phyloP scores from a whole-genome alignment of 2,888 invertebrate species.

The Aleiodes alternator region DNA sequence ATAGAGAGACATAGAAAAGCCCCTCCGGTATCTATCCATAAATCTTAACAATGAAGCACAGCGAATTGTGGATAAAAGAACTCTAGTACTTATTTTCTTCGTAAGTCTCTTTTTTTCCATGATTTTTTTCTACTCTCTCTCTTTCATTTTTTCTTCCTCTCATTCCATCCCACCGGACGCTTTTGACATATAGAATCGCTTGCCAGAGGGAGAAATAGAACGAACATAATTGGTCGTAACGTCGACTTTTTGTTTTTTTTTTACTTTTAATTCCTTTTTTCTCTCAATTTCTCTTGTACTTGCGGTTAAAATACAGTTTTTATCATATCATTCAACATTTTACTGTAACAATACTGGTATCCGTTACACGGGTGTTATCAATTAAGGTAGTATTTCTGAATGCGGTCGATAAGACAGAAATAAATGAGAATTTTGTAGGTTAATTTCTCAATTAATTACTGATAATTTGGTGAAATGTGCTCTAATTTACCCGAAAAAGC shows the following conservation, averaged over 20 bases:
- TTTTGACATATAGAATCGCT: constrained; percentile 28
- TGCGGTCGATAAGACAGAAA: too few species aligned
- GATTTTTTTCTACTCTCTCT: neutral
- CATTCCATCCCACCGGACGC: constrained; percentile 15
- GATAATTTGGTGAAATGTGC: too few species aligned
- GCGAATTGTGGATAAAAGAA: constrained; percentile 27
- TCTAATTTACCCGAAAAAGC: too few species aligned
- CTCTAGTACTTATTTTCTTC: constrained; percentile 15
- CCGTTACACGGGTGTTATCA: neutral
- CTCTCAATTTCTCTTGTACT: neutral
- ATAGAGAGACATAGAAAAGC: constrained; percentile 28
- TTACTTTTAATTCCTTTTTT: neutral
- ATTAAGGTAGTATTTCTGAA: neutral
- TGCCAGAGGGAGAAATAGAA: constrained; percentile 23
- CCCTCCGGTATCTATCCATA: constrained; percentile 20
- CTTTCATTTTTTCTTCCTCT: neutral
- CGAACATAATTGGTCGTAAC: constrained; percentile 23
- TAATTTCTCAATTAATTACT: too few species aligned
- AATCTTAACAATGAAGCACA: constrained; percentile 25
- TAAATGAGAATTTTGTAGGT: too few species aligned
- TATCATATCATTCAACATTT: constrained; percentile 3
- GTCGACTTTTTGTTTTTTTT: constrained; percentile 1
- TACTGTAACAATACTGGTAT: neutral
- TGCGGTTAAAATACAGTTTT: neutral
- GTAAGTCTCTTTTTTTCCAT: neutral